These are phyloP conservation scores for Stenotaenia linearis DNA, from an alignment of 2,888 invertebrate genomes.

Conservation along the genomic window DNA sequence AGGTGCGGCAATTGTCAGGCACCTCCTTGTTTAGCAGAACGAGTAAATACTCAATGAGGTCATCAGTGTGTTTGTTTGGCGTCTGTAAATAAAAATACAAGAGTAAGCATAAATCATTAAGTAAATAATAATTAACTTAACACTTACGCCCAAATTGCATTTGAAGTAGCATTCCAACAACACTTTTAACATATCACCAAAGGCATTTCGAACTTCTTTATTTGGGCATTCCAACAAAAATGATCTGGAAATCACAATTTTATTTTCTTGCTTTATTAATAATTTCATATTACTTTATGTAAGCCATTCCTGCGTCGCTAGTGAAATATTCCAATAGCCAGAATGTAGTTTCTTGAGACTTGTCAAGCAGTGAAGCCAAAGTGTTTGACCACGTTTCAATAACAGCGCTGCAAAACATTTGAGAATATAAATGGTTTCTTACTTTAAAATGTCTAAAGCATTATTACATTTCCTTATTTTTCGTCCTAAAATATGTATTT, in stretches of 20 bases:
- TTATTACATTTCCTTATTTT: constrained; percentile 38
- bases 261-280: not conserved
- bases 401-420: constrained; percentile 36
- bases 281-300: constrained; percentile 44
- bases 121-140: not conserved
- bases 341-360: constrained; percentile 44
- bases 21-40: constrained; percentile 48
- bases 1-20: constrained; percentile 48
- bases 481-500: constrained; percentile 50
- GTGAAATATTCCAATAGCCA: constrained; percentile 48
- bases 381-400: constrained; percentile 47
- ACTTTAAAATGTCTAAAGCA: not conserved
- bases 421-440: no score
- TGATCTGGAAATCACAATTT: constrained; percentile 42
- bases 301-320: constrained; percentile 44
- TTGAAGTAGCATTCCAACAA: constrained; percentile 44
- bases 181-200: constrained; percentile 45
- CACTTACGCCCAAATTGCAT: constrained; percentile 39
- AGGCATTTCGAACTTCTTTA: constrained; percentile 46
- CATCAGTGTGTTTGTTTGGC: constrained; percentile 8
- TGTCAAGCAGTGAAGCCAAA: constrained; percentile 43
- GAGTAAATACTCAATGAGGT: constrained; percentile 43
- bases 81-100: constrained; percentile 30
- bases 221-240: constrained; percentile 49
- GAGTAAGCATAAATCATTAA: not conserved